Percentiles rank a stretch among this genome's conserved stretches.
Conservation (phyloP, 2,888 invertebrate genomes). For the Timema podura region DNA sequence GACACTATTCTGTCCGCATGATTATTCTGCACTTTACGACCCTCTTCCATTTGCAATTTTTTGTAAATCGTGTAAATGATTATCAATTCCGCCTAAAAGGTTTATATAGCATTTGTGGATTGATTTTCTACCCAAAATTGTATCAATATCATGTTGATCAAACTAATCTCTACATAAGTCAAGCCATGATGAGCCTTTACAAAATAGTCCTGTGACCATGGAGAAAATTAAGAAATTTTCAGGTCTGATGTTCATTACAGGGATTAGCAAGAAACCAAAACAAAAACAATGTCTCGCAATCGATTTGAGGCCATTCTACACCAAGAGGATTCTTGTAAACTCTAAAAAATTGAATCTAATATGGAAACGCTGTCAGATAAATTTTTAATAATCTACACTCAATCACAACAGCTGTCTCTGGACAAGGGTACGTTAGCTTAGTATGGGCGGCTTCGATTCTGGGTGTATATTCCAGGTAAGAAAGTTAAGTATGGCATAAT, state of each 20-base stretch:
- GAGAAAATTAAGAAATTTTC: not conserved
- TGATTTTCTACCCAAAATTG: not conserved
- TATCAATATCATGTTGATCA: not conserved
- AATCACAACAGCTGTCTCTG: slow-evolving; percentile 30
- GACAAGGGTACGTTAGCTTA: slow-evolving; percentile 35
- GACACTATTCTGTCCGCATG: too few species aligned
- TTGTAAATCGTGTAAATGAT: too few species aligned
- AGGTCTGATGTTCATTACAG: not conserved
- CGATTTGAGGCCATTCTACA: slow-evolving; percentile 3
- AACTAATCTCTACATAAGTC: not conserved
- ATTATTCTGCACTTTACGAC: too few species aligned
- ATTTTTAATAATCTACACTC: slow-evolving; percentile 31
- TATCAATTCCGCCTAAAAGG: too few species aligned
- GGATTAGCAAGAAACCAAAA: not conserved
- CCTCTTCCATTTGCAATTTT: too few species aligned
- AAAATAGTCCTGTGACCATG: not conserved
- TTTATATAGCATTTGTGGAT: not conserved
- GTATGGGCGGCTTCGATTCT: slow-evolving; percentile 32
- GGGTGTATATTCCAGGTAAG: slow-evolving; percentile 31
- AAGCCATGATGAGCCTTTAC: not conserved
- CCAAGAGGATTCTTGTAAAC: not conserved
- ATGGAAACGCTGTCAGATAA: slow-evolving; percentile 27
- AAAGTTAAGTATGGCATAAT: slow-evolving; percentile 33
- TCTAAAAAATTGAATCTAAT: not conserved
- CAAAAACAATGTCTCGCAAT: slow-evolving; percentile 17